Base-by-base conservation (phyloP, 2,797 vertebrate genomes). In the Semotilus atromaculatus region DNA sequence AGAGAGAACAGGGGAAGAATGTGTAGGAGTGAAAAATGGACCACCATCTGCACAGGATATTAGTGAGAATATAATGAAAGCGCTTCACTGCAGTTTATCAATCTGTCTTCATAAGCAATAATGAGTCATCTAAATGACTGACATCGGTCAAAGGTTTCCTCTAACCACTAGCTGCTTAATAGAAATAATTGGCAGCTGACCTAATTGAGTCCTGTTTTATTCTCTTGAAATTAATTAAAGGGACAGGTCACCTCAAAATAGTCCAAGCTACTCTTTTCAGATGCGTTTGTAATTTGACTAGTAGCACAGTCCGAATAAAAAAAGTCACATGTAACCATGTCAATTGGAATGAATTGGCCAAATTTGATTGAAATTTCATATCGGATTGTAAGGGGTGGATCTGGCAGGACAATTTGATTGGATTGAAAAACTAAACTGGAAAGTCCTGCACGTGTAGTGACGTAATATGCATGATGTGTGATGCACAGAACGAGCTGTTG, bases 21-120 rank as follows among this genome's bases (percentile, higher is more conserved):
- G 68, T 29, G 75, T 64, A 60, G 60, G 85, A 79, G 85, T 40
- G 62, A 81, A 81, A 83, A 71, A 80, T 40, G 70, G 70, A 85
- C 71, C 76, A 77, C 79, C 85, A 80, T 88, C 82, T 86, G 76
- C 38, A 58, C 31, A 62, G 70, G 34, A 71, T 78, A 48, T 79
- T 78, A 78, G 79, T 26, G 45, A 78, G 55, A 62, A 26, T 31
- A 51, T 16, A 78, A 62, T 53, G 16, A 81, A 78, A 45, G 58
- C 19, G 31, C 13, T 51, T 9, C 31, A 74, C 26, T 62, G 60
- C 3, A 19, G 34, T 71, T 79, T 45, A 71, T 84, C 51, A 62
- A 36, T 71, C 29, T 6, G 4, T 70, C 75, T 62, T 79, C 26
- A 84, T 26, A 60, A 71, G 66, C 51, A 60, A 70, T 71, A 78